Conservation (phyloP, 2,888 invertebrate genomes). For the Drosophila stalkeri region DNA sequence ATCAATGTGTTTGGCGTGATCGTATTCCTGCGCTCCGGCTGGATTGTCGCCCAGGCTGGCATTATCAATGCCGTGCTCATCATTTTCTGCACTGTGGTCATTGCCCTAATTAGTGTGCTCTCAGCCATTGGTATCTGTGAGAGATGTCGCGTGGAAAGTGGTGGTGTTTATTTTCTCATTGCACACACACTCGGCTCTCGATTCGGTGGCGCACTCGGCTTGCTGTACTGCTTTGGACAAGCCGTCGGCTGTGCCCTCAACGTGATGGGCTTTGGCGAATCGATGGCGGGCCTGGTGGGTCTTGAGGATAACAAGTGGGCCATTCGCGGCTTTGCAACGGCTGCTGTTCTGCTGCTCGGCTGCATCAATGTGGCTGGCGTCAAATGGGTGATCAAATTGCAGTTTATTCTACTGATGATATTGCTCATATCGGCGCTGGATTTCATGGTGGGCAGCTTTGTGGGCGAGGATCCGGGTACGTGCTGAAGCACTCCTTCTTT, state of each 20-base stretch:
- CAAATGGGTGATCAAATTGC: constrained; percentile 98
- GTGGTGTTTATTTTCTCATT: constrained; percentile 98
- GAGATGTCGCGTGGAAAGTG: constrained; percentile 96
- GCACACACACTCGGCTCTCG: constrained; percentile 97
- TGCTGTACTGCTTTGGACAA: constrained; percentile 98
- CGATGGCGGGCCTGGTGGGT: constrained; percentile 94
- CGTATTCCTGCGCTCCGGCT: constrained; percentile 97
- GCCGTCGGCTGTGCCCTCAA: constrained; percentile 98
- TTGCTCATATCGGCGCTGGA: constrained; percentile 95
- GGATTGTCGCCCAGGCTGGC: constrained; percentile 98
- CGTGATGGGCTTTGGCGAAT: constrained; percentile 97
- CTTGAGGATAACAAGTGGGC: constrained; percentile 91
- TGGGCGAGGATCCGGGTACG: constrained; percentile 90
- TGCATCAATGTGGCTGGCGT: constrained; percentile 98
- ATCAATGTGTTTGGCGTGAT: constrained; percentile 99
- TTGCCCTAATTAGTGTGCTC: constrained; percentile 95
- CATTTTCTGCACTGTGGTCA: constrained; percentile 93
- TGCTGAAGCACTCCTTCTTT: neutral
- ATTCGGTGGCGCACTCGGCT: constrained; percentile 96
- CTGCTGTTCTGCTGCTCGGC: constrained; percentile 93
- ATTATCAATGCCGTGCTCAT: constrained; percentile 92
- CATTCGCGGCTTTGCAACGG: constrained; percentile 94
- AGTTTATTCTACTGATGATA: constrained; percentile 94
- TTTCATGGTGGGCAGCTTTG: constrained; percentile 97
- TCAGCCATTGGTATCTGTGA: constrained; percentile 99